phyloP scores from a whole-genome alignment of 1,140 invertebrate species.

The Zophobas morio region DNA sequence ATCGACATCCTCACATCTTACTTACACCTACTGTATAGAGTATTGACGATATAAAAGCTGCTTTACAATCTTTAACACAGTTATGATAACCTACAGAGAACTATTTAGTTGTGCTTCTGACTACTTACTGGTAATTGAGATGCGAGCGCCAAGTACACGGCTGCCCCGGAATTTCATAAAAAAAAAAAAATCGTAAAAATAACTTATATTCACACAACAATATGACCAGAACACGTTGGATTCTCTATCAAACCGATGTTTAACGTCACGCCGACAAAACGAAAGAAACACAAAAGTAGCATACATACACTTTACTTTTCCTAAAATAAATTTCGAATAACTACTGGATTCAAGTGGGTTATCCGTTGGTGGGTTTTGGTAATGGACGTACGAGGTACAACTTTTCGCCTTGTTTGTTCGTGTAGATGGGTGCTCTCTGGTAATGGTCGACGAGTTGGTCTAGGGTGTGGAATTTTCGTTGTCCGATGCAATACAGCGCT shows the following conservation, averaged over 20 bases:
- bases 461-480: slow-evolving; percentile 95
- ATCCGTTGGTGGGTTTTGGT: slow-evolving; percentile 74
- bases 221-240: slow-evolving; percentile 34
- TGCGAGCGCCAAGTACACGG: not conserved
- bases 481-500: slow-evolving; percentile 95
- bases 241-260: slow-evolving; percentile 3
- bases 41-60: slow-evolving; percentile 47
- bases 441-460: slow-evolving; percentile 99
- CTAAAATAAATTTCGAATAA: slow-evolving; percentile 1
- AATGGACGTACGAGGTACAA: slow-evolving; percentile 91
- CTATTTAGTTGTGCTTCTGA: slow-evolving; percentile 43
- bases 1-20: slow-evolving; percentile 11
- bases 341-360: slow-evolving; percentile 42
- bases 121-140: slow-evolving; percentile 31
- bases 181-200: slow-evolving; percentile 28
- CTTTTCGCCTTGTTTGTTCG: slow-evolving; percentile 95
- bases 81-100: slow-evolving; percentile 24
- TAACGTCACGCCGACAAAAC: slow-evolving; percentile 22
- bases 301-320: not conserved
- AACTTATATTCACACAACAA: slow-evolving; percentile 42
- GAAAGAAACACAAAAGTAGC: slow-evolving; percentile 8
- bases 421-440: slow-evolving; percentile 98
- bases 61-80: slow-evolving; percentile 7
- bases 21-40: slow-evolving; percentile 42
- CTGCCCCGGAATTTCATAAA: not conserved